Conservation (phyloP, 92 coral and sea anemone species). For the Porites divaricata region DNA sequence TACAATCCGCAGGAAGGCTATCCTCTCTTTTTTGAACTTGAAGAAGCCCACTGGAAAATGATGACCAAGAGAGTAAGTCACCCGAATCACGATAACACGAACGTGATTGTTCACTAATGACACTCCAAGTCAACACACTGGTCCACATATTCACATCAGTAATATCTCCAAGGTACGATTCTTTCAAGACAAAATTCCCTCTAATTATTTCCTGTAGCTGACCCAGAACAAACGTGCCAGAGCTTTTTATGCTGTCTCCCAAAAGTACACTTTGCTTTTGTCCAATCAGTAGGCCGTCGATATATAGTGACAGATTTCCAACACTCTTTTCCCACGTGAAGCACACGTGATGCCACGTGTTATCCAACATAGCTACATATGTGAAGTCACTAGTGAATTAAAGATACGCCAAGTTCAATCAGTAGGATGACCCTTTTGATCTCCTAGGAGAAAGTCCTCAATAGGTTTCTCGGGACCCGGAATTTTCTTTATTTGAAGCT, state of each 20-base stretch:
- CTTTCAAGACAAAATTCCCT: constrained; percentile 24
- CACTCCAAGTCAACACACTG: constrained; percentile 20
- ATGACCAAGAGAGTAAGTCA: constrained; percentile 58
- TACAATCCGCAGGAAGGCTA: constrained; percentile 23
- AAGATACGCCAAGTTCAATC: too few species aligned
- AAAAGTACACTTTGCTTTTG: neutral
- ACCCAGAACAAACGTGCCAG: constrained; percentile 64
- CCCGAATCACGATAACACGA: constrained; percentile 64
- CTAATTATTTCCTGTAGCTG: constrained; percentile 52
- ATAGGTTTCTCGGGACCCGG: too few species aligned
- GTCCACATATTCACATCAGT: constrained; percentile 72
- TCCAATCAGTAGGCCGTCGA: constrained; percentile 54
- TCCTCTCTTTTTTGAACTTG: constrained; percentile 8
- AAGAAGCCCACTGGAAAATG: constrained; percentile 3
- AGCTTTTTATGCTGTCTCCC: constrained; percentile 13
- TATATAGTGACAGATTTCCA: constrained; percentile 52
- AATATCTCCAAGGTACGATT: constrained; percentile 66
- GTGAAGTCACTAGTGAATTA: constrained; percentile 13
- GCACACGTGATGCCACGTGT: constrained; percentile 68
- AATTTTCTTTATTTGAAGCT: too few species aligned
- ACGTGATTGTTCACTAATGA: constrained; percentile 18
- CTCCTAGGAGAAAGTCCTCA: too few species aligned
- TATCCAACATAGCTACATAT: constrained; percentile 37
- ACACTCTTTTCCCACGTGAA: constrained; percentile 56
- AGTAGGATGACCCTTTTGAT: too few species aligned